Evolutionary conservation across 2,113 vertebrate genomes (phyloP), one percentile per base, ranked within the genome.

Genomic region (Leucoraja erinaceus): DNA sequence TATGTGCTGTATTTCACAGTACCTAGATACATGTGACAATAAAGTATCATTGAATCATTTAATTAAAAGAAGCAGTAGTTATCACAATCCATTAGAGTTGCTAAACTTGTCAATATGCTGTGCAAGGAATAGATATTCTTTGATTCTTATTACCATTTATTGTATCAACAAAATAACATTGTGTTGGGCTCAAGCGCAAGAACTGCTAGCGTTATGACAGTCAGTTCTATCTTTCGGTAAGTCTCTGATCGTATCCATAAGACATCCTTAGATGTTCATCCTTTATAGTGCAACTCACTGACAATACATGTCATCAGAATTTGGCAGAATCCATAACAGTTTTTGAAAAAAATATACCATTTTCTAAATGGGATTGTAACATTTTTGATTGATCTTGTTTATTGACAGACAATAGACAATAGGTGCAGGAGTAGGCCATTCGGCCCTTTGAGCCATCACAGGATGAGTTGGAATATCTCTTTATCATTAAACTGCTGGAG

Each of bases 231-330:
- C 66, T 28, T 28, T 74, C 68, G 72, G 90, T 54, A 33, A 72
- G 90, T 28, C 90, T 74, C 61, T 47, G 9, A 8, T 91, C 38
- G 10, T 54, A 72, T 91, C 68, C 4, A 91, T 72, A 91, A 70
- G 22, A 9, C 16, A 91, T 72, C 70, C 20, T 74, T 91, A 7
- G 9, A 91, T 91, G 90, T 72, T 91, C 68, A 47, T 66, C 90
- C 72, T 91, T 91, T 74, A 72, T 54, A 91, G 88, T 91, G 54
- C 33, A 70, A 91, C 22, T 72, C 68, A 91, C 90, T 70, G 90
- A 91, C 90, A 91, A 47, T 91, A 91, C 38, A 70, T 91, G 90
- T 74, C 90, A 91, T 91, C 90, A 91, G 33, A 91, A 91, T 91
- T 54, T 31, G 70, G 38, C 47, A 72, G 31, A 74, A 72, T 72